Evolutionary conservation across 2,113 vertebrate species (phyloP), one percentile per base, ranked within the genome.

Genomic region (Dromiciops gliroides): DNA sequence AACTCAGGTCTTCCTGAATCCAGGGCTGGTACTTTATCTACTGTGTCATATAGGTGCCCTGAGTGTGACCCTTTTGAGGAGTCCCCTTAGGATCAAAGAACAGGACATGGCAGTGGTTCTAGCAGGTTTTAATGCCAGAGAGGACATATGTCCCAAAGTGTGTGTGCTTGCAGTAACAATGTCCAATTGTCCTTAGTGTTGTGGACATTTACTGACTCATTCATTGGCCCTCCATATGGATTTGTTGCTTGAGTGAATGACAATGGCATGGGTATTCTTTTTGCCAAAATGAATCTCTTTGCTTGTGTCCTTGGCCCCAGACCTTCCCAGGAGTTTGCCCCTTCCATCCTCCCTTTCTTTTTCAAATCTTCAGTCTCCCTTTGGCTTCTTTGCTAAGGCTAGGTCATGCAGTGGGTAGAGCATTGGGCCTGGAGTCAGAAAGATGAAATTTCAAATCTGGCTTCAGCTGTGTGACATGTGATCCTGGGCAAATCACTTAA

Each of bases 181-280:
- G 31, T 94, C 95, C 52, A 95, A 3, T 6, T 95, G 4, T 94
- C 89, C 90, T 95, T 89, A 94, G 6, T 91, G 53, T 92, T 92
- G 91, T 90, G 90, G 91, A 96, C 94, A 96, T 96, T 16, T 94
- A n/a, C 53, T 94, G 48, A 92, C 75, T 95, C 19, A 95, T 60
- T 95, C 67, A 83, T 44, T 83, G 67, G 67, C 19, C n/a, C 6
- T 83, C 6, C 7, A 44, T 44, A 83, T 44, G 67, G 19, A 83
- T 83, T 75, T 75, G 19, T 83, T 44, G 67, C 31, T 44, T 83
- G n/a, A n/a, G 44, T 44, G 37, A 83, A 83, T 44, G n/a, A 83
- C 19, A 44, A 83, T 83, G 37, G 6, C n/a, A 44, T 28, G 9
- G 5, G 19, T 44, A 37, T 37, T 37, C 56, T 22, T 23, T 44